These are phyloP conservation scores for Phyto melanocephala DNA, from an alignment of 2,888 invertebrate genomes.

Conservation along the genomic window DNA sequence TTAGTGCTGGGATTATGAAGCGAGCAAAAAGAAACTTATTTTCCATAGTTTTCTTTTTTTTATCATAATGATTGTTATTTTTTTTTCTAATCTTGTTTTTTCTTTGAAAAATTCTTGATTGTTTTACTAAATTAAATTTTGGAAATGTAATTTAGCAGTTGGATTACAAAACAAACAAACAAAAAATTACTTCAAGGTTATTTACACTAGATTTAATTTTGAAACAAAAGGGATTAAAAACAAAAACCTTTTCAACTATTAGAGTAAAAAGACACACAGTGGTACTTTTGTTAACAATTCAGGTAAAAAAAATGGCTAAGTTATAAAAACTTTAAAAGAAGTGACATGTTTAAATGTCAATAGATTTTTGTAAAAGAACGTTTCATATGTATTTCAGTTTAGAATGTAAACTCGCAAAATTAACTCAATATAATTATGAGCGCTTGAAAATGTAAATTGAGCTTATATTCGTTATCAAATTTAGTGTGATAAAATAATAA, in stretches of 20 bases:
- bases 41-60: constrained; percentile 6
- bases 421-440: no score
- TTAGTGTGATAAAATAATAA: no score
- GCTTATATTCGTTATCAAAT: no score
- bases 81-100: not conserved
- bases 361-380: no score
- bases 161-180: constrained; percentile 12
- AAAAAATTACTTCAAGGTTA: not conserved
- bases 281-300: no score
- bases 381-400: no score
- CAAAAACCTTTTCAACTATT: not conserved
- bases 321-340: no score
- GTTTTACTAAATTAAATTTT: constrained; percentile 24
- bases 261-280: no score
- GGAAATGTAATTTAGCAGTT: constrained; percentile 1
- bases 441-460: no score
- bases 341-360: no score
- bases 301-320: no score
- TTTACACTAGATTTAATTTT: constrained; percentile 13
- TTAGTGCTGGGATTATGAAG: constrained; percentile 3
- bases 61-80: not conserved
- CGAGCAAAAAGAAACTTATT: constrained; percentile 5
- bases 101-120: not conserved
- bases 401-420: no score
- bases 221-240: not conserved